phyloP scores from a whole-genome alignment of 2,888 invertebrate genomes.

The Morinoia aosen region DNA sequence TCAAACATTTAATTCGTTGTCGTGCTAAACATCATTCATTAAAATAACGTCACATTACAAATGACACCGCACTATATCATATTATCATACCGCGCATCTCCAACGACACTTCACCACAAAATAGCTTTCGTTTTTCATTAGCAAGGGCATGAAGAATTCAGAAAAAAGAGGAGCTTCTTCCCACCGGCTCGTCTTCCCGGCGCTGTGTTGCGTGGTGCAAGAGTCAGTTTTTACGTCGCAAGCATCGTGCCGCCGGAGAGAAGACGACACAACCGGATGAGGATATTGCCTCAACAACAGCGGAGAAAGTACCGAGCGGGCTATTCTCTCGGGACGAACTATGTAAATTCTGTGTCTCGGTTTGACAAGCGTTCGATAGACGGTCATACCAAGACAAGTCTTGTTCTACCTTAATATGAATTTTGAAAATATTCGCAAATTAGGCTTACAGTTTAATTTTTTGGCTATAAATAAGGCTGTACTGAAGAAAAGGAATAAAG shows the following conservation, averaged over 20 bases:
- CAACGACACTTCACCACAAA: not conserved
- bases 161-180: not conserved
- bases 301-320: not conserved
- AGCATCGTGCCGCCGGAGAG: not conserved
- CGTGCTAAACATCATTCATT: not conserved
- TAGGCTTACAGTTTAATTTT: not conserved
- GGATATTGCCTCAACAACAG: not conserved
- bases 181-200: not conserved
- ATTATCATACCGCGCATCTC: not conserved
- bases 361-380: not conserved
- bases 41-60: no score
- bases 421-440: not conserved
- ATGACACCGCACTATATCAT: no score
- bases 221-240: not conserved
- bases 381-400: no score
- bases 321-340: not conserved
- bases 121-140: not conserved
- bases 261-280: slow-evolving; percentile 2
- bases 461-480: not conserved
- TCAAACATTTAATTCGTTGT: not conserved
- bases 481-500: not conserved
- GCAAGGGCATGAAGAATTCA: not conserved
- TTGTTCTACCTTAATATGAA: not conserved
- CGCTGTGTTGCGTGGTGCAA: not conserved
- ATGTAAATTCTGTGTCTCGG: not conserved